These are phyloP conservation scores for Nesogale talazaci DNA, from an alignment of 2,113 vertebrate species.

Conservation along the genomic window DNA sequence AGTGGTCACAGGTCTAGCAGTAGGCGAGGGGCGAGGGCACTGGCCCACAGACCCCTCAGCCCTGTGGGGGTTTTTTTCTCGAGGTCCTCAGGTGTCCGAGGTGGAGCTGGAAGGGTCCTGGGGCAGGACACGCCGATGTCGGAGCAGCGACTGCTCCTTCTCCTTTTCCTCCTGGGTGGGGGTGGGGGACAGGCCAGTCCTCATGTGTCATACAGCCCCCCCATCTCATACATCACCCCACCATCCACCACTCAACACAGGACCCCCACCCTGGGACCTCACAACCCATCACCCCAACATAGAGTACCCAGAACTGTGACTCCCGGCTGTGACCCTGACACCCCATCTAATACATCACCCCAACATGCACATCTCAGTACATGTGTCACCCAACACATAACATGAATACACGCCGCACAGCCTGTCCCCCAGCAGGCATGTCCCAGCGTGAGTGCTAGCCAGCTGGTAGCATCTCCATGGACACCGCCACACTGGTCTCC, in stretches of 20 bases:
- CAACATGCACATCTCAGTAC: neutral
- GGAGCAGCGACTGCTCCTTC: conserved; percentile 78
- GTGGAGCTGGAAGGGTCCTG: conserved; percentile 50
- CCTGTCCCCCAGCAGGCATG: neutral
- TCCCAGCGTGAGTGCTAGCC: neutral
- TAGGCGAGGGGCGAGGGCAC: neutral
- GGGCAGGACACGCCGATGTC: conserved; percentile 67
- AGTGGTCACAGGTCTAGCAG: conserved; percentile 35
- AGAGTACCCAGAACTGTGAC: neutral
- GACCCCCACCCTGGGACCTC: neutral
- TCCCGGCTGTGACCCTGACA: neutral
- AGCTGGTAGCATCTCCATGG: neutral
- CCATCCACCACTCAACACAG: neutral
- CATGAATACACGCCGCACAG: neutral
- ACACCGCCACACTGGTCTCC: neutral
- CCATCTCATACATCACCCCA: neutral
- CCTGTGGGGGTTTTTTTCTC: neutral
- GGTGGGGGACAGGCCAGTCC: neutral
- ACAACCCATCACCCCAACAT: neutral
- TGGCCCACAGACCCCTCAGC: neutral
- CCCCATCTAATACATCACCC: neutral
- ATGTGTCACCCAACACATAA: neutral
- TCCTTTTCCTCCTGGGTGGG: conserved; percentile 53
- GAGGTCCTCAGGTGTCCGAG: conserved; percentile 56
- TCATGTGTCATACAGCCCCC: neutral